A percentile compares a stretch with the other conserved stretches of the same genome.
These are phyloP conservation scores for Trichomycterus rosablanca DNA, from an alignment of 2,113 vertebrate genomes.

Conservation along the genomic window DNA sequence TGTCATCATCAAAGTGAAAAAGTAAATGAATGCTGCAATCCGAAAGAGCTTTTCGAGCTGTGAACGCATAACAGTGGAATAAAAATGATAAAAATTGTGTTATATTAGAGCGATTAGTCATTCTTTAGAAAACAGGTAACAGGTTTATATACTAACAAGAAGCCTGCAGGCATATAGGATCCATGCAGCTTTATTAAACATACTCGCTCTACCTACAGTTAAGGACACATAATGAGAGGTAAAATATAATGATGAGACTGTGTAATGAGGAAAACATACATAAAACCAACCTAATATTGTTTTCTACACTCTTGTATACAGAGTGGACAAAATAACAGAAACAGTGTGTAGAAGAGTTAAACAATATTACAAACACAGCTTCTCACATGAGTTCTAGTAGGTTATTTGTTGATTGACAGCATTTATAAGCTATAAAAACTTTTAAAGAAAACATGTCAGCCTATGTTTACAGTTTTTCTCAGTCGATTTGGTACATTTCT, in stretches of 20 bases:
- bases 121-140: background rate
- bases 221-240: conserved; percentile 16
- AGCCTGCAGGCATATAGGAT: conserved; percentile 11
- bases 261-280: conserved; percentile 16
- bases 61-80: background rate
- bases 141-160: background rate
- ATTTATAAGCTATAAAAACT: too few relatives aligned
- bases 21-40: background rate
- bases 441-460: too few relatives aligned
- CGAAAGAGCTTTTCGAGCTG: background rate
- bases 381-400: too few relatives aligned
- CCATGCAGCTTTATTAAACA: conserved; percentile 3
- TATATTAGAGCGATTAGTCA: background rate
- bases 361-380: too few relatives aligned
- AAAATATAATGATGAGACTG: background rate
- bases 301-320: background rate
- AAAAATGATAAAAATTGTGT: conserved; percentile 21
- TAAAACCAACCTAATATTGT: background rate
- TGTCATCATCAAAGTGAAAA: conserved; percentile 31
- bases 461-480: too few relatives aligned
- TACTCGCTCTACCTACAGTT: conserved; percentile 2
- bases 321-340: background rate
- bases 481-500: too few relatives aligned
- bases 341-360: too few relatives aligned
- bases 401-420: too few relatives aligned